These are phyloP conservation scores for Protobothrops mucrosquamatus DNA, from an alignment of 2,113 vertebrate genomes.

Conservation along the genomic window DNA sequence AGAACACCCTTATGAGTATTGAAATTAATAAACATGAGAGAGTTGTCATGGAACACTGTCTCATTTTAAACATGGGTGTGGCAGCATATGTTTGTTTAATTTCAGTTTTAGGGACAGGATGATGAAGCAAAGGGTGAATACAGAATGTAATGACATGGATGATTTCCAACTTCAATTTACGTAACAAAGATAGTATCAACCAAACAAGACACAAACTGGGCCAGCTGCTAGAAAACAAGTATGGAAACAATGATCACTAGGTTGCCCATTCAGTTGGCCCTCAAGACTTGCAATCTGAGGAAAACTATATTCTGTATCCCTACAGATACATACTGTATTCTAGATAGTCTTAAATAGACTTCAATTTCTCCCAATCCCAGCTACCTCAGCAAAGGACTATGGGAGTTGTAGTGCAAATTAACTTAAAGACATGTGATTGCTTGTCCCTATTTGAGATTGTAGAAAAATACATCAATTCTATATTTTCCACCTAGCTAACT, in stretches of 20 bases:
- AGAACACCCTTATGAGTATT: not conserved
- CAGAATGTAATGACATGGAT: not conserved
- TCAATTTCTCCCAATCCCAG: not conserved
- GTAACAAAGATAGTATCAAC: not conserved
- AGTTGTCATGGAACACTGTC: not conserved
- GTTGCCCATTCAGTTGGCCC: not conserved
- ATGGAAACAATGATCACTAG: not conserved
- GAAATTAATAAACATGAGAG: not conserved
- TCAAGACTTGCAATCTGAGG: not conserved
- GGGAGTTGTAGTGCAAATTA: not conserved
- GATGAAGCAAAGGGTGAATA: not conserved
- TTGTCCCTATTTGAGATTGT: not conserved
- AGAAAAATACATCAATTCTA: not conserved
- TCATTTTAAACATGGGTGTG: not conserved
- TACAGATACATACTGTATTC: not conserved
- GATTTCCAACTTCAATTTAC: not conserved
- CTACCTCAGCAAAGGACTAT: not conserved
- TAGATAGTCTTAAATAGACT: not conserved
- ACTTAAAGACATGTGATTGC: not conserved
- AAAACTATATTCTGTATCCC: not conserved
- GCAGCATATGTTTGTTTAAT: not conserved
- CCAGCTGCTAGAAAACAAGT: not conserved
- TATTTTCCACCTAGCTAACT: not conserved
- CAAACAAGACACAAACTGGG: not conserved
- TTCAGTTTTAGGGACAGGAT: not conserved